A percentile compares a stretch with the other conserved stretches of the same genome.
These are phyloP conservation scores for Gulo gulo DNA, from an alignment of 2,113 vertebrate genomes.

Conservation along the genomic window DNA sequence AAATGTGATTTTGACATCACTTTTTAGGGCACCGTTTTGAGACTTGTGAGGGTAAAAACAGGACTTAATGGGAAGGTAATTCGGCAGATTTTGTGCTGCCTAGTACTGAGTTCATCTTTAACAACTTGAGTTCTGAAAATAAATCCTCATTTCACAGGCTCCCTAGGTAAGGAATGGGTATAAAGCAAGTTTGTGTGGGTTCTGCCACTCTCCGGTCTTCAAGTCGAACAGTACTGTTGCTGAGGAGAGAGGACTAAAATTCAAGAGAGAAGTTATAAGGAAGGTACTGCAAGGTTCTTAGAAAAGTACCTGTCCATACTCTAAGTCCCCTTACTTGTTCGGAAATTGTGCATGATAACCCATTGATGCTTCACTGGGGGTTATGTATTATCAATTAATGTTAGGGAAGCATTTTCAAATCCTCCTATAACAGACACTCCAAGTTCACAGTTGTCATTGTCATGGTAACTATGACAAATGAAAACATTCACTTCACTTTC, in stretches of 20 bases:
- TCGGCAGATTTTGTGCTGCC: neutral
- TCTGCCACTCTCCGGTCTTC: neutral
- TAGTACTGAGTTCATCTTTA: neutral
- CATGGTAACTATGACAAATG: conserved; percentile 9
- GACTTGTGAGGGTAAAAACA: neutral
- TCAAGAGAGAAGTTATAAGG: neutral
- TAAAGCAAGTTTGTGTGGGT: neutral
- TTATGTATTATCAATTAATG: neutral
- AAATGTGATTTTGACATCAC: neutral
- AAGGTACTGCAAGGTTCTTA: neutral
- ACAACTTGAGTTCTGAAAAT: neutral
- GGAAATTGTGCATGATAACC: neutral
- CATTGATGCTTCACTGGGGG: neutral
- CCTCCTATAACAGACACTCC: neutral
- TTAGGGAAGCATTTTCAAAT: neutral
- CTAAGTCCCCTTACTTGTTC: neutral
- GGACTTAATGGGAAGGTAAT: neutral
- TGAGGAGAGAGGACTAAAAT: neutral
- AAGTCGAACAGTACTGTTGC: neutral
- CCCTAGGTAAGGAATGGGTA: neutral
- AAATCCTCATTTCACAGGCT: neutral
- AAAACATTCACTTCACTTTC: conserved; percentile 42
- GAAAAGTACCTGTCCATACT: neutral
- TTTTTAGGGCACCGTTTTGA: neutral
- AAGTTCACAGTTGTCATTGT: neutral